Evolutionary conservation across 2,113 vertebrate species (phyloP).

Genomic region (Aphelocoma coerulescens): DNA sequence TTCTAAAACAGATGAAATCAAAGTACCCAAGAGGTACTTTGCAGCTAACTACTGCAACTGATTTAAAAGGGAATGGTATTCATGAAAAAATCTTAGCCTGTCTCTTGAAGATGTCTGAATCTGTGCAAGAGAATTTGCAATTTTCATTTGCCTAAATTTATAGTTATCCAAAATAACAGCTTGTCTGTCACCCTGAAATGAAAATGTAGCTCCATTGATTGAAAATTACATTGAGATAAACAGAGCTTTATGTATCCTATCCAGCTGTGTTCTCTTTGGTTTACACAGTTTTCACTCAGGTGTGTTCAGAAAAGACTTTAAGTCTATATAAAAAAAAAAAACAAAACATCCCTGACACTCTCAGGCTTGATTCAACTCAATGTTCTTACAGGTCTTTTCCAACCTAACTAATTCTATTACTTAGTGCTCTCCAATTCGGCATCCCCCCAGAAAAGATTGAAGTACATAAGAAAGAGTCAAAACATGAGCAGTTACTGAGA

Average conservation of each 20-base stretch:
- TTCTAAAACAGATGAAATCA: conserved; percentile 43
- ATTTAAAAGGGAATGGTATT: neutral
- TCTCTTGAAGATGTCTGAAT: neutral
- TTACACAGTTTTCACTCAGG: neutral
- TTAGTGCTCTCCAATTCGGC: neutral
- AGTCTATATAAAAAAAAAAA: neutral
- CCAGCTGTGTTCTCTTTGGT: neutral
- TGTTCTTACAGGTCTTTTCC: neutral
- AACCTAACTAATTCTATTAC: neutral
- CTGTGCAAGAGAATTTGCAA: neutral
- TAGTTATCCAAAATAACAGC: neutral
- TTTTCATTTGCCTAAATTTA: neutral
- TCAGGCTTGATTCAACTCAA: neutral
- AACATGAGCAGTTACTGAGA: neutral
- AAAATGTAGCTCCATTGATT: neutral
- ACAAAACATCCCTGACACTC: neutral
- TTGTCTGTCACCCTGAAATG: neutral
- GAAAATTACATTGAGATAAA: neutral
- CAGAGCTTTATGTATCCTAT: neutral
- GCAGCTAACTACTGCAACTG: neutral
- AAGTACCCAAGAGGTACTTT: conserved; percentile 1
- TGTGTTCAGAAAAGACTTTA: neutral
- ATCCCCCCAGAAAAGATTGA: neutral
- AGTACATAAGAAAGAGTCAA: neutral
- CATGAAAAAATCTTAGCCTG: neutral